Percentiles rank a stretch among this genome's conserved stretches.
Evolutionary conservation across 2,797 vertebrate genomes (phyloP).

Genomic region (Chloroceryle amazona): DNA sequence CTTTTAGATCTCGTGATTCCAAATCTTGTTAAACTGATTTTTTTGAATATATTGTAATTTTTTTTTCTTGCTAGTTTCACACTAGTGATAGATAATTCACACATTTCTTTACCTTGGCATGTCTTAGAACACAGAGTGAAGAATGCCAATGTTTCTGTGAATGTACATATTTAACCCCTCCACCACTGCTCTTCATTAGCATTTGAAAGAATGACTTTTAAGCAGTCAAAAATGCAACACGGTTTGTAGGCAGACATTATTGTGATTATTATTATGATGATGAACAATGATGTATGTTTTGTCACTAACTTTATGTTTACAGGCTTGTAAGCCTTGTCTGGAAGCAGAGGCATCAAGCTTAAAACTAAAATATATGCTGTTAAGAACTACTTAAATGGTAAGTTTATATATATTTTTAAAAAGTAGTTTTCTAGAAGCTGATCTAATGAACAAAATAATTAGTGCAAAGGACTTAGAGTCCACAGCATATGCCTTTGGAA

Average conservation of each 20-base stretch:
- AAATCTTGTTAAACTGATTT: conserved; percentile 34
- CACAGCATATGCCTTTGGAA: not conserved
- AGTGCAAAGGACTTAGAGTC: not conserved
- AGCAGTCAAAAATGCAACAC: not conserved
- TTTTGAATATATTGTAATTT: conserved; percentile 27
- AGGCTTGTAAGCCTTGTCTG: not conserved
- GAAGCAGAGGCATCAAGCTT: not conserved
- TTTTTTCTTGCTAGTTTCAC: conserved; percentile 44
- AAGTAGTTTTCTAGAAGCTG: not conserved
- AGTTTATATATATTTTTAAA: not conserved
- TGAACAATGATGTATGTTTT: not conserved
- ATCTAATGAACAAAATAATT: not conserved
- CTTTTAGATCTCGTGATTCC: conserved; percentile 44
- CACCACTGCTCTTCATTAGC: not conserved
- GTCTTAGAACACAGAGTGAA: conserved; percentile 40
- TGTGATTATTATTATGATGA: not conserved
- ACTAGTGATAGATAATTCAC: conserved; percentile 52
- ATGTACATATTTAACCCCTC: conserved; percentile 35
- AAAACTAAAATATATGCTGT: not conserved
- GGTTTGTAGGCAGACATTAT: not conserved
- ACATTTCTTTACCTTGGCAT: conserved; percentile 61
- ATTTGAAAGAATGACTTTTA: not conserved
- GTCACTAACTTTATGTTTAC: not conserved
- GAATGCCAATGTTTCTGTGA: conserved; percentile 1
- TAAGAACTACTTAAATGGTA: not conserved